These are phyloP conservation scores for Chloromyia formosa DNA, from an alignment of 2,888 invertebrate species.

Conservation along the genomic window DNA sequence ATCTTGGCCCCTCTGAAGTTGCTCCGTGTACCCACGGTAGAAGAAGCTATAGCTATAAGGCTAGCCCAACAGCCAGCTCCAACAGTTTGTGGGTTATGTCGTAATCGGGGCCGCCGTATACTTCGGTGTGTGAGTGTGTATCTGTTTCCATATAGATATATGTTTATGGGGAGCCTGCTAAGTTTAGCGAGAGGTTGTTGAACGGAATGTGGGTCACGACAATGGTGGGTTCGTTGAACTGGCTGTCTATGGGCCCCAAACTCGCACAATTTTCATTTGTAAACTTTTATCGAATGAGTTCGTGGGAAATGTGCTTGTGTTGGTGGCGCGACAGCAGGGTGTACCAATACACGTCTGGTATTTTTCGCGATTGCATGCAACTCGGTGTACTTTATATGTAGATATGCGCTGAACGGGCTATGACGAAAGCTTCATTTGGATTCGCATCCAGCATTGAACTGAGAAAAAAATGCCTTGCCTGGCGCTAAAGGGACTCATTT, in stretches of 20 bases:
- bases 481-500: background rate
- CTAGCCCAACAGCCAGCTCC: constrained; percentile 3
- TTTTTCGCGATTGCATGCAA: constrained; percentile 14
- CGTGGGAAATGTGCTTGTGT: background rate
- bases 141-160: constrained; percentile 43
- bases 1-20: background rate
- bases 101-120: constrained; percentile 9
- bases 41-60: background rate
- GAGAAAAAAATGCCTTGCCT: background rate
- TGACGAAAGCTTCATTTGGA: background rate
- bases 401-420: background rate
- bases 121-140: constrained; percentile 7
- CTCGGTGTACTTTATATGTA: background rate
- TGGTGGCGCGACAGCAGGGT: constrained; percentile 6
- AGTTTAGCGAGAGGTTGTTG: constrained; percentile 59
- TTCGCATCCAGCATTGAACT: background rate
- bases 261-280: constrained; percentile 51
- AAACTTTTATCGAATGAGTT: constrained; percentile 33
- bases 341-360: background rate
- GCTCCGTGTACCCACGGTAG: background rate
- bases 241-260: constrained; percentile 53
- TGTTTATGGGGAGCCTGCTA: constrained; percentile 43
- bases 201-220: constrained; percentile 65
- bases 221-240: constrained; percentile 65
- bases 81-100: constrained; percentile 30